Percentiles rank a stretch among this genome's conserved stretches.
These are phyloP conservation scores for Brienomyrus brachyistius DNA, from an alignment of 2,113 vertebrate genomes.

Conservation along the genomic window DNA sequence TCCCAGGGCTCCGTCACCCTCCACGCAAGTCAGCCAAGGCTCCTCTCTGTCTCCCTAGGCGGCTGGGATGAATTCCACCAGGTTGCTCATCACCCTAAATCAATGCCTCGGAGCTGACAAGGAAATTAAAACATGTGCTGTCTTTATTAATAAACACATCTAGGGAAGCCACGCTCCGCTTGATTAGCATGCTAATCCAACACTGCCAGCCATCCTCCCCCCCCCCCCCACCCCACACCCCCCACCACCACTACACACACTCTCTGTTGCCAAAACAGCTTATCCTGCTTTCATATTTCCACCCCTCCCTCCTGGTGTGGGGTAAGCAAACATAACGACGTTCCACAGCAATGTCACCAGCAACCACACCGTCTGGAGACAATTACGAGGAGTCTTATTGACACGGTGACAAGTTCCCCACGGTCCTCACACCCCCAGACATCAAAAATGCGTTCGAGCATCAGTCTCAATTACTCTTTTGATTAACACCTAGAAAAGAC, in stretches of 20 bases:
- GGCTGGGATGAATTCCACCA: constrained; percentile 20
- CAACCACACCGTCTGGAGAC: neutral
- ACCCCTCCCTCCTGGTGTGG: neutral
- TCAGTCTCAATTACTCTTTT: neutral
- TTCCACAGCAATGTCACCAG: neutral
- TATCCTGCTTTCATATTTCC: neutral
- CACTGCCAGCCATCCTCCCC: constrained; percentile 2
- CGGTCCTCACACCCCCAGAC: neutral
- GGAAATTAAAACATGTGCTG: constrained; percentile 41
- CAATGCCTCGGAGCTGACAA: constrained; percentile 32
- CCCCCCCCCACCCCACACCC: neutral
- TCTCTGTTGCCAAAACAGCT: neutral
- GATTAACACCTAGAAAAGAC: neutral
- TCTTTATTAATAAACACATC: constrained; percentile 46
- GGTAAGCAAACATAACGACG: neutral
- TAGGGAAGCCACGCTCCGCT: constrained; percentile 26
- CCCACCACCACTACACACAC: neutral
- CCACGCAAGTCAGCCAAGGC: neutral
- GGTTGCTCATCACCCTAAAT: constrained; percentile 28
- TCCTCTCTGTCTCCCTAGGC: constrained; percentile 16
- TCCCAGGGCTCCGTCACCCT: constrained; percentile 11
- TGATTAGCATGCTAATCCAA: constrained; percentile 13
- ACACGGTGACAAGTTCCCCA: neutral
- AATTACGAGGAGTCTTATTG: neutral
- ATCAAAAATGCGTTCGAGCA: neutral